These are phyloP conservation scores for Cheilosia vernalis DNA, from an alignment of 2,888 invertebrate species.

Conservation along the genomic window DNA sequence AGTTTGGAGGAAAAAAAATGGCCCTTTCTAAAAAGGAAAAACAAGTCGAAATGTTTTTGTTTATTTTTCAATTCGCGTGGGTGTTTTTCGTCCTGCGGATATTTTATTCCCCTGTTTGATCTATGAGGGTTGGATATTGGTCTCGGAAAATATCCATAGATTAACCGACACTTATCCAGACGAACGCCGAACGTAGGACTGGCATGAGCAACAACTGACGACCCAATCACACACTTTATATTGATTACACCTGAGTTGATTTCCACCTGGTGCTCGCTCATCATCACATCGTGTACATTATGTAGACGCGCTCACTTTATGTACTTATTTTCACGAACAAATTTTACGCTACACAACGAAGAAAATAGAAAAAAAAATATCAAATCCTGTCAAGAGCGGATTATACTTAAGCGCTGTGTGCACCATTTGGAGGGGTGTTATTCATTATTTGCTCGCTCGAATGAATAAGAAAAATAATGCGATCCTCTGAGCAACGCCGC, in stretches of 20 bases:
- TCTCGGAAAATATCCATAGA: background rate
- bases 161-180: no score
- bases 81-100: constrained; percentile 8
- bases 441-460: constrained; percentile 55
- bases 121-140: background rate
- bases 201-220: background rate
- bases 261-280: constrained; percentile 56
- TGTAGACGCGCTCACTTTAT: constrained; percentile 9
- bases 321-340: background rate
- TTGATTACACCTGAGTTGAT: constrained; percentile 60
- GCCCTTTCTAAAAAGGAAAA: background rate
- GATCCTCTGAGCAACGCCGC: constrained; percentile 17
- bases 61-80: background rate
- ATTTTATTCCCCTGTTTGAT: background rate
- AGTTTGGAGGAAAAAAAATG: constrained; percentile 5
- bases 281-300: constrained; percentile 16
- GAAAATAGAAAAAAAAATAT: constrained; percentile 20
- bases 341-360: constrained; percentile 14
- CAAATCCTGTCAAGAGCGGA: constrained; percentile 58
- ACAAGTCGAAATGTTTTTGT: background rate
- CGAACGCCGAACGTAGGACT: background rate
- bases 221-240: background rate
- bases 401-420: constrained; percentile 43
- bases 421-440: constrained; percentile 60
- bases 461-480: constrained; percentile 49